These are phyloP conservation scores for Ornithoptera alexandrae DNA, from an alignment of 2,888 invertebrate species.

Conservation along the genomic window DNA sequence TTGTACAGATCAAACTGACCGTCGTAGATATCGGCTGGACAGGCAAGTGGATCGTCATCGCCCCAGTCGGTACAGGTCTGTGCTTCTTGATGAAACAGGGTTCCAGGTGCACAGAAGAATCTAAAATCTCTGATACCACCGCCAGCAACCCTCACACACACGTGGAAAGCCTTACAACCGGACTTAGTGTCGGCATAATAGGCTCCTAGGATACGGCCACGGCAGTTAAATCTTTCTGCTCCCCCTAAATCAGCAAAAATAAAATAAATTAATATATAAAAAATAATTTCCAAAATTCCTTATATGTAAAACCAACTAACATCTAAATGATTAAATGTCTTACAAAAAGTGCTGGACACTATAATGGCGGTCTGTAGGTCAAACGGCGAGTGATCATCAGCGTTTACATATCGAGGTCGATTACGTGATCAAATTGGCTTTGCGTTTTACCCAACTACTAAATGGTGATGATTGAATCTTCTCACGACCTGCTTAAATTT, in stretches of 20 bases:
- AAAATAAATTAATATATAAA: no score
- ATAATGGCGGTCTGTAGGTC: conserved; percentile 31
- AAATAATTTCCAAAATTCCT: no score
- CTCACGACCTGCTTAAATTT: conserved; percentile 25
- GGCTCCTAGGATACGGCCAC: conserved; percentile 91
- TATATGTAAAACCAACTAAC: not conserved
- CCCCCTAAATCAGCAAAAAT: conserved; percentile 50
- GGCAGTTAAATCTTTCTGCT: conserved; percentile 86
- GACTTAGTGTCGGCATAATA: conserved; percentile 94
- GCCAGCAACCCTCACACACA: conserved; percentile 91
- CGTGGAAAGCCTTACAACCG: conserved; percentile 93
- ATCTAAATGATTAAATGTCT: not conserved
- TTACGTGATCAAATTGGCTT: conserved; percentile 37
- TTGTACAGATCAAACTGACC: conserved; percentile 93
- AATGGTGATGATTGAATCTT: conserved; percentile 34
- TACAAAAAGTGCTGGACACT: not conserved
- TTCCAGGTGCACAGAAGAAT: conserved; percentile 93
- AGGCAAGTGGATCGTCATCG: conserved; percentile 86
- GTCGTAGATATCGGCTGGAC: conserved; percentile 89
- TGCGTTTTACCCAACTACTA: conserved; percentile 36
- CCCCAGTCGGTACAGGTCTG: conserved; percentile 96
- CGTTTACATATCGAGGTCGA: conserved; percentile 38
- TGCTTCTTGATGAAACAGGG: conserved; percentile 94
- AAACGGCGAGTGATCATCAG: conserved; percentile 28
- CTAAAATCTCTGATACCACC: conserved; percentile 89